Evolutionary conservation across 2,888 invertebrate genomes (phyloP).

Genomic region (Lymantria dispar): DNA sequence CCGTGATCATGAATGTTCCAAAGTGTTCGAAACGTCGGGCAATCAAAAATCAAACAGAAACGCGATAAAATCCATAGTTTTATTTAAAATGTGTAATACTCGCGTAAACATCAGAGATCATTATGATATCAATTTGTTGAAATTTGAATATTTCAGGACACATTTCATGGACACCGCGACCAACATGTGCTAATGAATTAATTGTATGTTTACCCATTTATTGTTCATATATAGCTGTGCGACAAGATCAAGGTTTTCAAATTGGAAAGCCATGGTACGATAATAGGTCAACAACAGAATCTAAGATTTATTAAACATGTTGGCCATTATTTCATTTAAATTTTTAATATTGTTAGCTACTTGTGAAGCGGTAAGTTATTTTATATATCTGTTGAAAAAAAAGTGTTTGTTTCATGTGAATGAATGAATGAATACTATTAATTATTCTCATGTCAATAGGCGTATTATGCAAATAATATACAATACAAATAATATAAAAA

Average conservation of each 20-base stretch:
- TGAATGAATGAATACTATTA: too few species aligned
- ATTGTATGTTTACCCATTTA: constrained; percentile 30
- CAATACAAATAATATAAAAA: too few species aligned
- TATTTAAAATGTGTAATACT: too few species aligned
- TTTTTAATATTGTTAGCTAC: constrained; percentile 47
- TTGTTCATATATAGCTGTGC: constrained; percentile 40
- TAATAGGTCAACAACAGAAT: constrained; percentile 10
- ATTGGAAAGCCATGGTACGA: constrained; percentile 40
- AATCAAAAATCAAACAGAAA: too few species aligned
- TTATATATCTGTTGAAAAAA: not conserved
- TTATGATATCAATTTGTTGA: too few species aligned
- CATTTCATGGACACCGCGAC: constrained; percentile 15
- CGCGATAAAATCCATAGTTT: too few species aligned
- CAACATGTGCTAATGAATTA: constrained; percentile 21
- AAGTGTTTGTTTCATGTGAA: not conserved
- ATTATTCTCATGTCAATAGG: too few species aligned
- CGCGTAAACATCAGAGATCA: too few species aligned
- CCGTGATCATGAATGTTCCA: too few species aligned
- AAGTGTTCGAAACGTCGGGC: too few species aligned
- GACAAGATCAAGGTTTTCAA: constrained; percentile 37
- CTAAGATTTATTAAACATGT: constrained; percentile 34
- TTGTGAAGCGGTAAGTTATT: constrained; percentile 59
- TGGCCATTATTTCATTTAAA: constrained; percentile 42
- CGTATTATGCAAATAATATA: too few species aligned
- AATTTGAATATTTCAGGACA: not conserved